phyloP scores from a whole-genome alignment of 1,140 invertebrate species.

The Neuroterus valhalla region DNA sequence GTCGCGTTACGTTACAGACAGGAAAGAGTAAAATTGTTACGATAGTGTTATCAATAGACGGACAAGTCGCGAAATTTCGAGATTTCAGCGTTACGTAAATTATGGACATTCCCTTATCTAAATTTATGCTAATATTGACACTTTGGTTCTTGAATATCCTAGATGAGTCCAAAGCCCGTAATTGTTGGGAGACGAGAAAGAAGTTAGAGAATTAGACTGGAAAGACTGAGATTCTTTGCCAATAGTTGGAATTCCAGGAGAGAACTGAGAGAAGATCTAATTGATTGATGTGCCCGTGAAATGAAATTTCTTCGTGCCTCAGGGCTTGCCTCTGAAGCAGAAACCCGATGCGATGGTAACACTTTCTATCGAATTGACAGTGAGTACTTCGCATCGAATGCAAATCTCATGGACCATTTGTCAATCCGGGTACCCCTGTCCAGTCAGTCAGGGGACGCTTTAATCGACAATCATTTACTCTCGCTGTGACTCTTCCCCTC shows the following conservation, averaged over 20 bases:
- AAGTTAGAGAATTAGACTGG: slow-evolving; percentile 10
- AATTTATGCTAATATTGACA: too few species aligned
- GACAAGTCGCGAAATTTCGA: too few species aligned
- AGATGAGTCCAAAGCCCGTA: too few species aligned
- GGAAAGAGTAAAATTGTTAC: too few species aligned
- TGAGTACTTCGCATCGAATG: slow-evolving; percentile 60
- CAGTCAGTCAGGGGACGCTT: slow-evolving; percentile 60
- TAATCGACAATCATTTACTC: slow-evolving; percentile 73
- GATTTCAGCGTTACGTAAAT: too few species aligned
- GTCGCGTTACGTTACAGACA: too few species aligned
- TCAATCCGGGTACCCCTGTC: slow-evolving; percentile 60
- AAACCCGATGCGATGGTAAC: slow-evolving; percentile 39
- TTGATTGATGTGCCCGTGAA: slow-evolving; percentile 39
- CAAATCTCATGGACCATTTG: slow-evolving; percentile 70
- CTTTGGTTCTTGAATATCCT: too few species aligned
- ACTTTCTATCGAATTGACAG: slow-evolving; percentile 47
- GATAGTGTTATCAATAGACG: too few species aligned
- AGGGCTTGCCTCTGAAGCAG: slow-evolving; percentile 6
- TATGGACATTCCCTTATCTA: too few species aligned
- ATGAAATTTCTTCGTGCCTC: slow-evolving; percentile 36
- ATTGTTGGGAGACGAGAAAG: background rate
- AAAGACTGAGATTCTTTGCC: slow-evolving; percentile 12
- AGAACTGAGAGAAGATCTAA: slow-evolving; percentile 13
- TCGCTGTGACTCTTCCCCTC: slow-evolving; percentile 42
- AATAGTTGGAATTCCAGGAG: slow-evolving; percentile 2